These are phyloP conservation scores for Drosophila teissieri DNA, from an alignment of 1,140 invertebrate species.

Conservation along the genomic window DNA sequence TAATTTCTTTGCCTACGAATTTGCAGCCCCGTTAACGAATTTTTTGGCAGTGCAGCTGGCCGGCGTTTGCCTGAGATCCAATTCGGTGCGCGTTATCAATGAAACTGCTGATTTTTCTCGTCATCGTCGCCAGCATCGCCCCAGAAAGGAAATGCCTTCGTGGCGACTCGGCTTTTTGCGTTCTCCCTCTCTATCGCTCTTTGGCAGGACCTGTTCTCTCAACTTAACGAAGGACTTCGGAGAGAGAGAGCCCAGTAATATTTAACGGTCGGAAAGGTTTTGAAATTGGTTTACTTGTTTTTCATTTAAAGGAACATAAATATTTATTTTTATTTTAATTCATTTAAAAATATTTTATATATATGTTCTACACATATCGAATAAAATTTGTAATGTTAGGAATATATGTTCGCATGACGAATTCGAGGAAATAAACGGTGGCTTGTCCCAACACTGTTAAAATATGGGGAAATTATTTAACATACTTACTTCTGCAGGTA, in stretches of 20 bases:
- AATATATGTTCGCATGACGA: too few species aligned
- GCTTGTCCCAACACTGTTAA: constrained; percentile 32
- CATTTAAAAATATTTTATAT: neutral
- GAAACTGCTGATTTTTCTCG: constrained; percentile 80
- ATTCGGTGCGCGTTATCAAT: constrained; percentile 79
- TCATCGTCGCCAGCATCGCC: constrained; percentile 75
- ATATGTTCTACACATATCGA: too few species aligned
- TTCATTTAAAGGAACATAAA: neutral
- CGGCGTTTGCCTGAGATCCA: constrained; percentile 61
- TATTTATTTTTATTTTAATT: neutral
- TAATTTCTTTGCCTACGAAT: constrained; percentile 4
- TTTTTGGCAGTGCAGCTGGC: constrained; percentile 27
- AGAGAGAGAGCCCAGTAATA: neutral
- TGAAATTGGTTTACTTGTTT: neutral
- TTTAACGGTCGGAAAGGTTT: constrained; percentile 10
- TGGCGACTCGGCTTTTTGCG: constrained; percentile 15
- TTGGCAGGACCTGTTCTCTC: constrained; percentile 2
- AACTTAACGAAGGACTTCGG: constrained; percentile 30
- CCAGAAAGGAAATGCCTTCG: constrained; percentile 51
- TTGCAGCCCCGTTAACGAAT: constrained; percentile 19
- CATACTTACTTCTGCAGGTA: too few species aligned
- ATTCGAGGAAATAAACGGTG: too few species aligned
- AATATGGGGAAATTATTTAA: constrained; percentile 23
- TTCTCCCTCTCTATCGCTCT: constrained; percentile 9
- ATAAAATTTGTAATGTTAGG: too few species aligned